Evolutionary conservation across 1,140 invertebrate genomes (phyloP).

Genomic region (Aricia agestis): DNA sequence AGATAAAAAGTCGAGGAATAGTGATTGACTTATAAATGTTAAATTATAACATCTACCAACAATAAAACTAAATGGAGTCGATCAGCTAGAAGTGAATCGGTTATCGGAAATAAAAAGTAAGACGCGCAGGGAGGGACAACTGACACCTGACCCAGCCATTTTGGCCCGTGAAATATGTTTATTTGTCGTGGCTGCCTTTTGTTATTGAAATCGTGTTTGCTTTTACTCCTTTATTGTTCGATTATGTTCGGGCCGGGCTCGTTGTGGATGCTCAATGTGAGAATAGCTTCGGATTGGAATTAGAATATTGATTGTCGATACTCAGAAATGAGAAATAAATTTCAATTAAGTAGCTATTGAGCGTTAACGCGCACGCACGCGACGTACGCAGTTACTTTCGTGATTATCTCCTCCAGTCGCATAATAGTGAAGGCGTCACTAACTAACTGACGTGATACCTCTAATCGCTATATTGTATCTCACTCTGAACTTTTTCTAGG

Average conservation of each 20-base stretch:
- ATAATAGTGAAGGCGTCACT: slow-evolving; percentile 42
- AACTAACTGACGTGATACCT: slow-evolving; percentile 50
- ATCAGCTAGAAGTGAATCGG: slow-evolving; percentile 54
- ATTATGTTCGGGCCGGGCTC: slow-evolving; percentile 66
- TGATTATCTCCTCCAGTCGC: slow-evolving; percentile 58
- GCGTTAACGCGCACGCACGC: slow-evolving; percentile 46
- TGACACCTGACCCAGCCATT: slow-evolving; percentile 75
- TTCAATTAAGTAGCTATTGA: slow-evolving; percentile 73
- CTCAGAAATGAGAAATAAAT: slow-evolving; percentile 75
- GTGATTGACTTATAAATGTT: slow-evolving; percentile 15
- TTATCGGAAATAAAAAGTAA: slow-evolving; percentile 62
- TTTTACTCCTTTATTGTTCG: slow-evolving; percentile 75
- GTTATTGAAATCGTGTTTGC: slow-evolving; percentile 76
- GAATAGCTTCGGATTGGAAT: slow-evolving; percentile 69
- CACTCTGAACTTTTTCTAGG: background rate
- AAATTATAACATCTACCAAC: background rate
- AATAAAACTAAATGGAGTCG: background rate
- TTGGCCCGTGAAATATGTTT: slow-evolving; percentile 75
- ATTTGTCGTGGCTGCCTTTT: slow-evolving; percentile 73
- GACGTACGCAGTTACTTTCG: slow-evolving; percentile 53
- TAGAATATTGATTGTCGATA: slow-evolving; percentile 75
- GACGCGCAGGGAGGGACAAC: slow-evolving; percentile 40
- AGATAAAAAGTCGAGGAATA: background rate
- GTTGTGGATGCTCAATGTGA: slow-evolving; percentile 66
- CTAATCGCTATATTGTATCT: slow-evolving; percentile 42